Evolutionary conservation across 2,888 invertebrate genomes (phyloP).

Genomic region (Ophion slaviceki): DNA sequence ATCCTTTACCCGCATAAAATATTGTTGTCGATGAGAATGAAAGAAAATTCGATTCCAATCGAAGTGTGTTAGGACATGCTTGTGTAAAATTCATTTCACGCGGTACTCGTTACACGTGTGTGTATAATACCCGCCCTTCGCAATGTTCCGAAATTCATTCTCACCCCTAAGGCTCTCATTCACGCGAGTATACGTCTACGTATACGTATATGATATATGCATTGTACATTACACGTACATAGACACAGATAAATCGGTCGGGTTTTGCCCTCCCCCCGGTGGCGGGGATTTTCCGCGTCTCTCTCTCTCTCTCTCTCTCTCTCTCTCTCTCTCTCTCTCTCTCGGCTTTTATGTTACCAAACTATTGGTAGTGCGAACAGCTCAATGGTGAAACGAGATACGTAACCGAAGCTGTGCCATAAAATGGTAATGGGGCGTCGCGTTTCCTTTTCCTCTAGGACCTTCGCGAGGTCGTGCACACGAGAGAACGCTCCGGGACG

Average conservation of each 20-base stretch:
- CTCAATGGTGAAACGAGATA: conserved; percentile 83
- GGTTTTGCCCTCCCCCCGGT: conserved; percentile 64
- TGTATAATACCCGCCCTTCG: conserved; percentile 13
- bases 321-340: conserved; percentile 31
- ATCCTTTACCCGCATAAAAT: neutral
- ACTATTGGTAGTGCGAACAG: conserved; percentile 82
- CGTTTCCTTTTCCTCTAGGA: conserved; percentile 79
- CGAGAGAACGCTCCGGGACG: conserved; percentile 41
- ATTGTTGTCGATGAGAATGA: neutral
- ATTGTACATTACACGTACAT: conserved; percentile 8
- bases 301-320: conserved; percentile 25
- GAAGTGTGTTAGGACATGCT: neutral
- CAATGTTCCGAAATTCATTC: conserved; percentile 25
- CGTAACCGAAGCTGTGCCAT: conserved; percentile 82
- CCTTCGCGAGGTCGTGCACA: conserved; percentile 66
- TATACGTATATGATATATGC: conserved; percentile 21
- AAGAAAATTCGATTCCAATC: neutral
- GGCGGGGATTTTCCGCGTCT: conserved; percentile 30
- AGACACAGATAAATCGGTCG: conserved; percentile 76
- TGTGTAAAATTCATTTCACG: neutral
- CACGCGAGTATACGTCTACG: conserved; percentile 18
- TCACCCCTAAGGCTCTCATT: conserved; percentile 31
- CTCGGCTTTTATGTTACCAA: conserved; percentile 78
- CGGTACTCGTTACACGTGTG: neutral
- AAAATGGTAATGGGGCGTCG: conserved; percentile 83